phyloP scores from a whole-genome alignment of 2,888 invertebrate genomes.

The Machimus rusticus region DNA sequence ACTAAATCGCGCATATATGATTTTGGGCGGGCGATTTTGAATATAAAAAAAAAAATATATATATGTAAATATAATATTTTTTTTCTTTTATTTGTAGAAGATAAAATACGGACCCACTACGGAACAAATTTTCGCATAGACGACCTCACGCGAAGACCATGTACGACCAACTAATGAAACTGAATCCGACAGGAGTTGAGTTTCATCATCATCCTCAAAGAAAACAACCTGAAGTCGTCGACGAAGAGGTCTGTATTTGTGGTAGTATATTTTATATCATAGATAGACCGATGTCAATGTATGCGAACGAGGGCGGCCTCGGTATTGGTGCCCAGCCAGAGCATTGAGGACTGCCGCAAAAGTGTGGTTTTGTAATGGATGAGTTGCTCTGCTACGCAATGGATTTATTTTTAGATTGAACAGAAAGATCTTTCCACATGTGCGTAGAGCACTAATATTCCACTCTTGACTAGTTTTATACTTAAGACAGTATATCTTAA shows the following conservation, averaged over 20 bases:
- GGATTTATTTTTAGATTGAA: constrained; percentile 33
- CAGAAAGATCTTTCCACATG: not conserved
- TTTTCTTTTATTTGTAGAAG: not conserved
- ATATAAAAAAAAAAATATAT: not conserved
- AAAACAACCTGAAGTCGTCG: constrained; percentile 24
- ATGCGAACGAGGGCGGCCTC: not conserved
- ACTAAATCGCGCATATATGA: not conserved
- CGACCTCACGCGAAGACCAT: constrained; percentile 55
- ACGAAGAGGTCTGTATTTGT: not conserved
- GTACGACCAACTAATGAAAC: constrained; percentile 55
- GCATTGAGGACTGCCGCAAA: constrained; percentile 32
- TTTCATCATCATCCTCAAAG: constrained; percentile 49
- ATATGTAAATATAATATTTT: not conserved
- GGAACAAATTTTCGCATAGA: not conserved
- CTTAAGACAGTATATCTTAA: not conserved
- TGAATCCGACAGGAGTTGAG: constrained; percentile 53
- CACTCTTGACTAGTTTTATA: not conserved
- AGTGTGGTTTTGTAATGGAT: constrained; percentile 37
- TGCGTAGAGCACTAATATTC: not conserved
- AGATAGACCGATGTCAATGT: not conserved
- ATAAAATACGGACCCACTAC: constrained; percentile 31
- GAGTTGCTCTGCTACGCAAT: constrained; percentile 36
- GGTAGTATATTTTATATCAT: not conserved
- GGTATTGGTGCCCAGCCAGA: not conserved
- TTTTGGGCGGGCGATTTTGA: not conserved